These are phyloP conservation scores for Colaptes auratus DNA, from an alignment of 2,113 vertebrate genomes.

Conservation along the genomic window DNA sequence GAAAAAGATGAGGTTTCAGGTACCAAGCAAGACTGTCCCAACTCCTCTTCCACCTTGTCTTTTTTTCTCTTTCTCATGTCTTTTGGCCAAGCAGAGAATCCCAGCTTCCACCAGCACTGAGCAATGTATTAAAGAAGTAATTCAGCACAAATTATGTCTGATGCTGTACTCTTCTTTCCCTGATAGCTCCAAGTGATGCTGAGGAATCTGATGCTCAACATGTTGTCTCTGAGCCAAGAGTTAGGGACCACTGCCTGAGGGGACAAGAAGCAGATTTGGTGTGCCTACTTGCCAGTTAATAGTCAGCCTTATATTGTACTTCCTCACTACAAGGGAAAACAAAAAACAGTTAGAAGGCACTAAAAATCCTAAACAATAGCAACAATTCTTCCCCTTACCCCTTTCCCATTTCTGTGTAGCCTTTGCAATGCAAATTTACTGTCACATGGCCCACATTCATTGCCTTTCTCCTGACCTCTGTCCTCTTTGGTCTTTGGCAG, in stretches of 20 bases:
- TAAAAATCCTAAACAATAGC: background rate
- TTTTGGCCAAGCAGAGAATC: background rate
- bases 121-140: background rate
- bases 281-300: constrained; percentile 20
- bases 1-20: background rate
- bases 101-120: background rate
- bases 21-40: background rate
- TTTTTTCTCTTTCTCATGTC: background rate
- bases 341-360: background rate
- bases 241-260: constrained; percentile 40
- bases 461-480: background rate
- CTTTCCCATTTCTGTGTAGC: background rate
- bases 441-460: accelerated
- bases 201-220: constrained; percentile 16
- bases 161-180: background rate
- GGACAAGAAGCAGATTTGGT: constrained; percentile 51
- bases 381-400: background rate
- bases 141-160: background rate
- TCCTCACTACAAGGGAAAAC: constrained; percentile 6
- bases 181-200: background rate
- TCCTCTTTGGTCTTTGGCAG: background rate
- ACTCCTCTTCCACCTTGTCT: background rate
- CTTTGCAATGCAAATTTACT: background rate
- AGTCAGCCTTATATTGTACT: constrained; percentile 30
- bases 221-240: constrained; percentile 1